These are phyloP conservation scores for Seriola aureovittata DNA, from an alignment of 2,113 vertebrate genomes.

Conservation along the genomic window DNA sequence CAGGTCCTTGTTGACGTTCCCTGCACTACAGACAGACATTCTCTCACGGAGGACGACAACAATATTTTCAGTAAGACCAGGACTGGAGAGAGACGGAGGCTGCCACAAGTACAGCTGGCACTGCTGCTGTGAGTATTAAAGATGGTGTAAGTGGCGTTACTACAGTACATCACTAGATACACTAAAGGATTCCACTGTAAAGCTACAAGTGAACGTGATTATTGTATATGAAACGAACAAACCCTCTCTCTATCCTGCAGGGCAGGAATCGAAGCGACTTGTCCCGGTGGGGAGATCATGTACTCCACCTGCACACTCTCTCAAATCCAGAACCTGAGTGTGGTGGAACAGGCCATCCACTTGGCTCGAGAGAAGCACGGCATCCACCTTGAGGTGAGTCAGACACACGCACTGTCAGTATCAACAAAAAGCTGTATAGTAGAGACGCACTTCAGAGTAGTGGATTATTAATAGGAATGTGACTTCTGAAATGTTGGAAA, in stretches of 20 bases:
- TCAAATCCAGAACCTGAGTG: constrained; percentile 91
- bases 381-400: constrained; percentile 79
- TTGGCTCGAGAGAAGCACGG: constrained; percentile 84
- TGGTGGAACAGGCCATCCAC: constrained; percentile 88
- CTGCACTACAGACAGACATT: constrained; percentile 95
- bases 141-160: neutral
- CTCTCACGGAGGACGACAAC: constrained; percentile 91
- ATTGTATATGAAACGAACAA: neutral
- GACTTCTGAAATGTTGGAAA: neutral
- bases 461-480: neutral
- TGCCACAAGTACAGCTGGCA: constrained; percentile 91
- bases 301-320: constrained; percentile 96
- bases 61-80: constrained; percentile 91
- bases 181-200: neutral
- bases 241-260: constrained; percentile 68
- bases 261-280: constrained; percentile 88
- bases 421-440: neutral
- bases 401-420: neutral
- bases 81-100: constrained; percentile 88
- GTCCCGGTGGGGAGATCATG: constrained; percentile 88
- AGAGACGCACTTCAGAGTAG: neutral
- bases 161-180: neutral
- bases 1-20: constrained; percentile 98
- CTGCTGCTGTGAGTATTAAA: constrained; percentile 91
- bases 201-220: neutral